Conservation (phyloP, 2,888 invertebrate species). For the Micropterix aruncella region DNA sequence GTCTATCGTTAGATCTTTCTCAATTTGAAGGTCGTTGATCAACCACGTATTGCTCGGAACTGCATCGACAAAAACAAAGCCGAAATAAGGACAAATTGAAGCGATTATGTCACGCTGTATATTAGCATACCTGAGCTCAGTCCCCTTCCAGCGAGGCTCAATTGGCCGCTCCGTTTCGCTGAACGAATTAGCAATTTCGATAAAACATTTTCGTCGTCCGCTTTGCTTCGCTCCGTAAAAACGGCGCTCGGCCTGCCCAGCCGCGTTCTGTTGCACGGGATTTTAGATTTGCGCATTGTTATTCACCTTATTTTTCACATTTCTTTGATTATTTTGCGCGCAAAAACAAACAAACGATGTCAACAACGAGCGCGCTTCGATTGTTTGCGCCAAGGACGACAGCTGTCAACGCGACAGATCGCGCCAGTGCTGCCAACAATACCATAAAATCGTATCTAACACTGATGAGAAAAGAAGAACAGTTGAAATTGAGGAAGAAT, state of each 20-base stretch:
- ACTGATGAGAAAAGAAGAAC: no score
- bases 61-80: constrained; percentile 16
- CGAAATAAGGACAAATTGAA: constrained; percentile 4
- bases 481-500: no score
- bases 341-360: no score
- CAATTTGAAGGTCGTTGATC: constrained; percentile 49
- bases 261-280: not conserved
- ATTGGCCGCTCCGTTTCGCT: constrained; percentile 65
- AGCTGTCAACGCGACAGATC: no score
- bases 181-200: constrained; percentile 59
- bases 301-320: not conserved
- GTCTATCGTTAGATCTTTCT: constrained; percentile 46
- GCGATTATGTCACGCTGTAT: constrained; percentile 1
- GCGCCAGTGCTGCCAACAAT: no score
- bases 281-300: not conserved
- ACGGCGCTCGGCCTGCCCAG: constrained; percentile 16
- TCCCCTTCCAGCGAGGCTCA: constrained; percentile 65
- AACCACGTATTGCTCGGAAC: constrained; percentile 63
- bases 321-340: no score
- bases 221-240: constrained; percentile 59
- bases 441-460: no score
- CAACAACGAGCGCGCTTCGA: no score
- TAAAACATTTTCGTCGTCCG: constrained; percentile 53
- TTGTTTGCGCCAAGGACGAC: no score
- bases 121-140: constrained; percentile 49